These are phyloP conservation scores for Vanacampus margaritifer DNA, from an alignment of 2,113 vertebrate species.

Conservation along the genomic window DNA sequence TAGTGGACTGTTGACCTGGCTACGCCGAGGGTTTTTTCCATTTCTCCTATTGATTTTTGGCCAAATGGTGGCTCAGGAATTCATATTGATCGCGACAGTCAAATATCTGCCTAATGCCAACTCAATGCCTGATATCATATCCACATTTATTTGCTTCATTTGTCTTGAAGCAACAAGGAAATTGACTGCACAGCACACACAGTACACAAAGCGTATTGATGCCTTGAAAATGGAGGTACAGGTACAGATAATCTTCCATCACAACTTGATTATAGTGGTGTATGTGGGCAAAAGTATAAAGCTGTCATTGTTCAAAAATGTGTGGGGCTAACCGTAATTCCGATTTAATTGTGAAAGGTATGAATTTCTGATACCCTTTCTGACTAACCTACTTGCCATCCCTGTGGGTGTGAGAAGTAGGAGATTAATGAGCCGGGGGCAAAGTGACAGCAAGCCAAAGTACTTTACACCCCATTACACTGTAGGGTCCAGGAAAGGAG, in stretches of 20 bases:
- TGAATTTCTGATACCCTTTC: constrained; percentile 19
- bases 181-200: not conserved
- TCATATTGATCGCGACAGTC: not conserved
- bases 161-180: not conserved
- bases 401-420: constrained; percentile 23
- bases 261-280: not conserved
- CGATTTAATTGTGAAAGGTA: constrained; percentile 2
- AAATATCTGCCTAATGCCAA: not conserved
- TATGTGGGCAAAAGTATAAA: not conserved
- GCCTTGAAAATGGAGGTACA: not conserved
- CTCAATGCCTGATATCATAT: not conserved
- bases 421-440: constrained; percentile 45
- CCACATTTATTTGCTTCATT: not conserved
- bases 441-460: constrained; percentile 46
- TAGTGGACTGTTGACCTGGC: not conserved
- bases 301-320: not conserved
- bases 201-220: not conserved
- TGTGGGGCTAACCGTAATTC: not conserved
- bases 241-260: not conserved
- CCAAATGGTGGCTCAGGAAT: not conserved
- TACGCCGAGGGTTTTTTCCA: not conserved
- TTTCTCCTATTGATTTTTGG: not conserved
- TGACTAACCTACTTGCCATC: constrained; percentile 18
- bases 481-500: constrained; percentile 26
- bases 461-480: constrained; percentile 62